phyloP scores from a whole-genome alignment of 2,797 vertebrate genomes.

The Danionella dracula region DNA sequence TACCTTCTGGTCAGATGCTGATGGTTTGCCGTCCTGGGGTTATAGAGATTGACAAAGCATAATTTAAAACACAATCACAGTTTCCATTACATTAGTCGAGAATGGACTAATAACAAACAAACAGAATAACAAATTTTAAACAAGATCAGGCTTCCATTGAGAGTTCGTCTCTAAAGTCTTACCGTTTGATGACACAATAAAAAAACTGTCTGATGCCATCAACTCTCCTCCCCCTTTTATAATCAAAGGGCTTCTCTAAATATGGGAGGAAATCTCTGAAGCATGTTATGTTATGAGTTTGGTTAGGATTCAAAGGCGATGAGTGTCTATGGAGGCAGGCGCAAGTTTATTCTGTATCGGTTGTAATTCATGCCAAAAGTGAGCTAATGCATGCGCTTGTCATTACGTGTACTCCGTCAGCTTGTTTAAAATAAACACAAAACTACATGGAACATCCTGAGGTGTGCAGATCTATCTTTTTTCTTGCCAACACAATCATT shows the following conservation, averaged over 20 bases:
- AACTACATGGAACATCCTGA: too few relatives aligned
- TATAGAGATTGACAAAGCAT: neutral
- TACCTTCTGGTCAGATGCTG: constrained; percentile 5
- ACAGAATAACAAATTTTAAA: too few relatives aligned
- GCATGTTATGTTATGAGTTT: constrained; percentile 37
- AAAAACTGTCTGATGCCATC: constrained; percentile 14
- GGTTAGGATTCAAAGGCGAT: constrained; percentile 6
- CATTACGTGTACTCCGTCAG: neutral
- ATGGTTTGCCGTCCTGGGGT: neutral
- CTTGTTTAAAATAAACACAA: neutral
- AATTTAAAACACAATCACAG: neutral
- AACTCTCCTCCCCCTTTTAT: constrained; percentile 36
- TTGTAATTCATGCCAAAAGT: neutral
- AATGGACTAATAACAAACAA: too few relatives aligned
- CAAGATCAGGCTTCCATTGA: neutral
- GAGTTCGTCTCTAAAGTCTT: neutral
- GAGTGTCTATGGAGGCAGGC: neutral
- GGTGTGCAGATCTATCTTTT: too few relatives aligned
- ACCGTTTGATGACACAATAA: constrained; percentile 27
- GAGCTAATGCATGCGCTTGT: neutral
- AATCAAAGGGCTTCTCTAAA: constrained; percentile 36
- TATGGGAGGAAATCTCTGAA: constrained; percentile 44
- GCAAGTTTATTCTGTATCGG: neutral
- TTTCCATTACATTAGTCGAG: too few relatives aligned
- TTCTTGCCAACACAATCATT: too few relatives aligned